Percentiles rank a stretch among this genome's conserved stretches.
Evolutionary conservation across 2,113 vertebrate genomes (phyloP).

Genomic region (Muntiacus muntjak): DNA sequence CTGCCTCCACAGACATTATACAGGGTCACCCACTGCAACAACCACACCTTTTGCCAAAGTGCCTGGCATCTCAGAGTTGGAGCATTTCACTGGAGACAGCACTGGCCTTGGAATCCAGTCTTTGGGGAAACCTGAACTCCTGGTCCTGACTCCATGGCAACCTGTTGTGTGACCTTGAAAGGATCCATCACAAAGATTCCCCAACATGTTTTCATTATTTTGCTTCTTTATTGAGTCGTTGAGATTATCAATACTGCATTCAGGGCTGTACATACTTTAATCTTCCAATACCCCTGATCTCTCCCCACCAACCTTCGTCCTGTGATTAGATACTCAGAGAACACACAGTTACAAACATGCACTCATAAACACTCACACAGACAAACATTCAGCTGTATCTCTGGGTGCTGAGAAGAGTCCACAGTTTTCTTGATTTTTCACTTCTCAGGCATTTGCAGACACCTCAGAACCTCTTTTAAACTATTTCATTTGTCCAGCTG

Average conservation of each 20-base stretch:
- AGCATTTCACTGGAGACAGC: background rate
- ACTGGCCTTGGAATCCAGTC: background rate
- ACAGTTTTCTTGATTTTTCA: background rate
- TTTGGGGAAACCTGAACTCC: background rate
- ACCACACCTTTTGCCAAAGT: background rate
- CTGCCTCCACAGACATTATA: background rate
- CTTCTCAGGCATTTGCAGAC: background rate
- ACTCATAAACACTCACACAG: background rate
- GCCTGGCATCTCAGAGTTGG: background rate
- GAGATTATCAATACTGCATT: background rate
- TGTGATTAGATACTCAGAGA: background rate
- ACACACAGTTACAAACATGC: background rate
- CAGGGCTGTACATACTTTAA: background rate
- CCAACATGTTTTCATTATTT: background rate
- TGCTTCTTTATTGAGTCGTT: background rate
- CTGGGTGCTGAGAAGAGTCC: background rate
- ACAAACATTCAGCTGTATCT: background rate
- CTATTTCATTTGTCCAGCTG: background rate
- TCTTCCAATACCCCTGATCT: background rate
- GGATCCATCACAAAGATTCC: background rate
- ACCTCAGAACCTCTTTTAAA: background rate
- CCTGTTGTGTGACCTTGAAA: background rate
- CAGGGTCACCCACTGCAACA: background rate
- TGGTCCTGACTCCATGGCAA: background rate
- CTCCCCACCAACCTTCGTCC: background rate